phyloP scores from a whole-genome alignment of 1,140 invertebrate genomes.

The Aplysia californica region DNA sequence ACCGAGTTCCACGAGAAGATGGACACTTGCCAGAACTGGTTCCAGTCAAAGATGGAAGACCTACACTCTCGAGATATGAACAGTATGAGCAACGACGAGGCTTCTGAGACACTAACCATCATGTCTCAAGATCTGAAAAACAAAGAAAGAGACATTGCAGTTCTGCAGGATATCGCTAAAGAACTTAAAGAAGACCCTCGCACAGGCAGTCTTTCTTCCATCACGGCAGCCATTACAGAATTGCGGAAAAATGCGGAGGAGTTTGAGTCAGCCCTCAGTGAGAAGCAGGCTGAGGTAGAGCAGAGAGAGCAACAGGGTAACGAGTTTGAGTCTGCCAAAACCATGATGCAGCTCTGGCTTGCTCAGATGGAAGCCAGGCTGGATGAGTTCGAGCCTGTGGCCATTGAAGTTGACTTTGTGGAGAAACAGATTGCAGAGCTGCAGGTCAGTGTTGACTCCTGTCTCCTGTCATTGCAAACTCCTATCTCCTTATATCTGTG shows the following conservation, averaged over 20 bases:
- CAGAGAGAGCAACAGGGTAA: conserved; percentile 84
- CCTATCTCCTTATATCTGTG: no score
- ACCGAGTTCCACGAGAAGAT: conserved; percentile 79
- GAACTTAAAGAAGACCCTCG: conserved; percentile 79
- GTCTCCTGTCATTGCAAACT: no score
- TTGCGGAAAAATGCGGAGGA: conserved; percentile 91
- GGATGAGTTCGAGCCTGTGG: conserved; percentile 81
- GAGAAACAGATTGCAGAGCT: conserved; percentile 87
- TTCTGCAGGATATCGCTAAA: conserved; percentile 83
- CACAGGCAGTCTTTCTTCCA: conserved; percentile 76
- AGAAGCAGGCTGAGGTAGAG: conserved; percentile 84
- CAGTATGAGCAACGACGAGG: conserved; percentile 78
- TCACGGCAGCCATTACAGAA: conserved; percentile 80
- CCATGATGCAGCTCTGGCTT: conserved; percentile 89
- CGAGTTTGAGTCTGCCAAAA: conserved; percentile 85
- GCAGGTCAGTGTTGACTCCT: conserved; percentile 70
- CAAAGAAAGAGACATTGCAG: conserved; percentile 77
- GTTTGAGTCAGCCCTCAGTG: conserved; percentile 75
- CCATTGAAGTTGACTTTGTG: conserved; percentile 86
- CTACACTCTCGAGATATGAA: conserved; percentile 80
- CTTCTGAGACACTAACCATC: conserved; percentile 75
- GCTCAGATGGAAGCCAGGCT: conserved; percentile 80
- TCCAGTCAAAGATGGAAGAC: conserved; percentile 76
- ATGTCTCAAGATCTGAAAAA: conserved; percentile 70
- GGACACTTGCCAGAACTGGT: conserved; percentile 65